phyloP scores from a whole-genome alignment of 1,140 invertebrate species.

The Orchesella cincta region DNA sequence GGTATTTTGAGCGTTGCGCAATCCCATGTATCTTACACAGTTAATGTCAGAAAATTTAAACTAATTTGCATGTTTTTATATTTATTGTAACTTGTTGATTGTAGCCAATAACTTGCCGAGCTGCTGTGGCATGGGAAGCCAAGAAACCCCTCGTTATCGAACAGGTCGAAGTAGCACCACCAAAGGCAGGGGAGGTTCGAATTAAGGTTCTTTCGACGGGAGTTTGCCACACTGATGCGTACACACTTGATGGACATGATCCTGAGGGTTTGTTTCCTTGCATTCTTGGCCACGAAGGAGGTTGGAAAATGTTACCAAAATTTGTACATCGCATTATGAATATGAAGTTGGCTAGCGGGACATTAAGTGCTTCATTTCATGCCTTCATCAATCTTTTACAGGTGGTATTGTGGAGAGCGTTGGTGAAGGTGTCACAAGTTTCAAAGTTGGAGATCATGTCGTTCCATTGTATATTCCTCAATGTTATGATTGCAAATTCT shows the following conservation, averaged over 20 bases:
- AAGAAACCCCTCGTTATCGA: conserved; percentile 85
- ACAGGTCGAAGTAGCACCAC: conserved; percentile 90
- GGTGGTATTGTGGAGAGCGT: conserved; percentile 94
- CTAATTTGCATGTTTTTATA: neutral
- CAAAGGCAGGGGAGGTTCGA: conserved; percentile 77
- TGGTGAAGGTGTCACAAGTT: conserved; percentile 86
- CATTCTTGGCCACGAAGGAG: conserved; percentile 91
- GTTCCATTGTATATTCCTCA: conserved; percentile 95
- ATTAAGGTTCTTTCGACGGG: conserved; percentile 81
- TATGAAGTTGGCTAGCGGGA: too few species aligned
- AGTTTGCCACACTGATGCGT: conserved; percentile 97
- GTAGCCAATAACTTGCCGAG: conserved; percentile 81
- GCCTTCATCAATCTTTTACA: too few species aligned
- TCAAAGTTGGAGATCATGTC: conserved; percentile 90
- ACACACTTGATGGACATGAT: conserved; percentile 87
- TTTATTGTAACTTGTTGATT: neutral
- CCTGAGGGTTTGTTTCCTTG: conserved; percentile 93
- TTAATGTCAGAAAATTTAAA: too few species aligned
- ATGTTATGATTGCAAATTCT: conserved; percentile 95
- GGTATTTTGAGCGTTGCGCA: too few species aligned
- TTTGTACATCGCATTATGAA: too few species aligned
- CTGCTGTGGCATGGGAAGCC: conserved; percentile 87
- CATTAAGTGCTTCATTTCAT: too few species aligned
- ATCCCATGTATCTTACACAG: too few species aligned
- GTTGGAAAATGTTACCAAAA: too few species aligned